Evolutionary conservation across 2,888 invertebrate genomes (phyloP), one percentile per base, ranked within the genome.

Genomic region (Octodonta nipae): DNA sequence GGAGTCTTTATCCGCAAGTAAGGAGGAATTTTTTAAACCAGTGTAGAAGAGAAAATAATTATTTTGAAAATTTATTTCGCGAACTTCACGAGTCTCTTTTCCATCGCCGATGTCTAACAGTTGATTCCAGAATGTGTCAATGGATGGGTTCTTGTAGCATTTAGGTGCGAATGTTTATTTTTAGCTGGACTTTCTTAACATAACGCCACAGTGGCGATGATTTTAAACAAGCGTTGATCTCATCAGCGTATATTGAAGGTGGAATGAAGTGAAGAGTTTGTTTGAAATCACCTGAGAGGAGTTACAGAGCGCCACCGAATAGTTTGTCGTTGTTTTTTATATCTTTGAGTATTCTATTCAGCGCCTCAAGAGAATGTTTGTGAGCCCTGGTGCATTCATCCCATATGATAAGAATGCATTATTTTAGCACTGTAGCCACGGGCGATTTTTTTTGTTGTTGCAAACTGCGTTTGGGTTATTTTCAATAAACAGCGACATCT

Each of bases 71-170:
- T n/a, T n/a, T n/a, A n/a, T n/a, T n/a, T n/a, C n/a, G n/a, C n/a
- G n/a, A n/a, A n/a, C n/a, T n/a, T n/a, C n/a, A n/a, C n/a, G n/a
- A n/a, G n/a, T n/a, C n/a, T n/a, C 29, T 29, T 29, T 15, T 14
- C 10, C 10, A 29, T 29, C 16, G 29, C 16, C 16, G 14, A 20
- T 20, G n/a, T 20, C 28, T 25, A 25, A 25, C 25, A 25, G 10
- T 25, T 25, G 25, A 12, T 5, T 26, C 6, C 4, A 26, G 13
- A 26, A 26, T 4, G 26, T 26, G n/a, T 26, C 12, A 3, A 3
- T 8, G 12, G 26, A 26, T 26, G 26, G 5, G 13, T n/a, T 26
- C 10, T 10, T 26, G 11, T n/a, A 26, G 12, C 4, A 12, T 4
- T 26, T 26, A 13, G 11, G 8, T 13, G 20, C 20, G 20, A 6